phyloP scores from a whole-genome alignment of 2,888 invertebrate genomes.

The Augiades crinisus region DNA sequence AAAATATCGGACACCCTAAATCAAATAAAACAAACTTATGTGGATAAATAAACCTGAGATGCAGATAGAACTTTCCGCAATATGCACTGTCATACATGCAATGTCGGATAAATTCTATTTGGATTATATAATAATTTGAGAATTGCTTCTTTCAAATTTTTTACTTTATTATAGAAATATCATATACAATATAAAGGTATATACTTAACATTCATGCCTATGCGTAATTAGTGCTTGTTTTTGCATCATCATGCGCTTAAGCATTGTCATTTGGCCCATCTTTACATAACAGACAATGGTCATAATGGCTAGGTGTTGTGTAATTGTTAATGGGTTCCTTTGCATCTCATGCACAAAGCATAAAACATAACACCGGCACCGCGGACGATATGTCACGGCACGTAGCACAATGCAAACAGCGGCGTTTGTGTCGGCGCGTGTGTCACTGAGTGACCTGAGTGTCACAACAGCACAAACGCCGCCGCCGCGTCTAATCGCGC shows the following conservation, averaged over 20 bases:
- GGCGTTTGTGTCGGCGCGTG: conserved; percentile 70
- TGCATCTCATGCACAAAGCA: conserved; percentile 56
- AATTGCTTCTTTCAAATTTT: too few species aligned
- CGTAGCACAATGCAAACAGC: conserved; percentile 79
- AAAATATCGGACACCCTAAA: too few species aligned
- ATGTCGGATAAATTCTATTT: too few species aligned
- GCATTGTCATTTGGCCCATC: conserved; percentile 29
- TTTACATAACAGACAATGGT: conserved; percentile 27
- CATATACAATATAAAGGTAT: too few species aligned
- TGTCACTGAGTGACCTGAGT: conserved; percentile 43
- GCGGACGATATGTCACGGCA: conserved; percentile 75
- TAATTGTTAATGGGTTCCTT: conserved; percentile 59
- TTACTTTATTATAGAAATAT: too few species aligned
- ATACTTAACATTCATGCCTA: background rate
- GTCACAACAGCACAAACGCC: conserved; percentile 62
- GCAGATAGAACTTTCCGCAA: too few species aligned
- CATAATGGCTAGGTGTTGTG: conserved; percentile 49
- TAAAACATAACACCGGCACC: conserved; percentile 59
- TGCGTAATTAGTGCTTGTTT: conserved; percentile 10
- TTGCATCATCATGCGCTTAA: conserved; percentile 48
- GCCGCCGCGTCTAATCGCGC: conserved; percentile 69
- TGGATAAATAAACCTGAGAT: too few species aligned
- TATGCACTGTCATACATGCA: too few species aligned
- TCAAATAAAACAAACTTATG: too few species aligned
- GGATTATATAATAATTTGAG: too few species aligned